Conservation (phyloP, 30 jellyfish, hydroid and myxozoan genomes). For the Hydractinia symbiolongicarpus region DNA sequence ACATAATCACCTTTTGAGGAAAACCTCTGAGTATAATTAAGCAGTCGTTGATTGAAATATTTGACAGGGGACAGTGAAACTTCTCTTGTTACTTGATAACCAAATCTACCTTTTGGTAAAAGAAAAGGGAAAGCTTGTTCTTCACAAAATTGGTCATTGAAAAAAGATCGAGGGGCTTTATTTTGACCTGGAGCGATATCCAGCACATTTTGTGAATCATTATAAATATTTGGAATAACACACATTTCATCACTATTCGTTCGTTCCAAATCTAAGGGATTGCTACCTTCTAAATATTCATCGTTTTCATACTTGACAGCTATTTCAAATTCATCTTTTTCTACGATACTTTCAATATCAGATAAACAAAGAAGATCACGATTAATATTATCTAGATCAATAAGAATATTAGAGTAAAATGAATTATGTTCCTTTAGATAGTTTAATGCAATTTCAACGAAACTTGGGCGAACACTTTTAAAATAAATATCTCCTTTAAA, state of each 20-base stretch:
- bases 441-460: neutral
- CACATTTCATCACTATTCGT: constrained; percentile 1
- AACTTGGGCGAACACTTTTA: neutral
- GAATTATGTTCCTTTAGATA: neutral
- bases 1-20: neutral
- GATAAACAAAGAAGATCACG: neutral
- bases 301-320: neutral
- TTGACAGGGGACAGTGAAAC: neutral
- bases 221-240: neutral
- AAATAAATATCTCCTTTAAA: neutral
- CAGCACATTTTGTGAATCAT: neutral
- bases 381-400: neutral
- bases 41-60: constrained; percentile 17
- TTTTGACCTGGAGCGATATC: constrained; percentile 12
- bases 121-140: constrained; percentile 1
- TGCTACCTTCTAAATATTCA: neutral
- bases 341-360: neutral
- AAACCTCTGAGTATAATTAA: neutral
- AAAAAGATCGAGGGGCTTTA: neutral
- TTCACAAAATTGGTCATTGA: constrained; percentile 4
- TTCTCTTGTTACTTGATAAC: neutral
- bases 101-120: constrained; percentile 10
- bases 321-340: neutral
- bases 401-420: neutral
- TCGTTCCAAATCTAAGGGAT: neutral